Evolutionary conservation across 2,797 vertebrate species (phyloP).

Genomic region (Syndactyla subalaris): DNA sequence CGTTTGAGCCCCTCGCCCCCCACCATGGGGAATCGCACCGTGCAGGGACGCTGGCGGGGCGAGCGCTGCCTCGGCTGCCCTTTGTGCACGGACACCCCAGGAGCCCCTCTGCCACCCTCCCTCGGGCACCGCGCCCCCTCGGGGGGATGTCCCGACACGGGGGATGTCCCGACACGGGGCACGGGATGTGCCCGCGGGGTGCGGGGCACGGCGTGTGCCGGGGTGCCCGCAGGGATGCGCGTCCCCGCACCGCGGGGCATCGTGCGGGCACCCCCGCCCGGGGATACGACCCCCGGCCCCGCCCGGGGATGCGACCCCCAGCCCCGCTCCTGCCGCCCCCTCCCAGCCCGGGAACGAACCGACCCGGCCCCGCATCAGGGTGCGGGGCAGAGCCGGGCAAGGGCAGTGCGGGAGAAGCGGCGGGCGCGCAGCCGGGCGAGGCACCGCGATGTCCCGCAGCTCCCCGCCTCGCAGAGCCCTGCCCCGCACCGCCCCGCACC

Average conservation of each 20-base stretch:
- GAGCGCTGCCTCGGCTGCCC: too few species aligned
- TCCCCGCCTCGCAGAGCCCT: too few species aligned
- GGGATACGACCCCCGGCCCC: too few species aligned
- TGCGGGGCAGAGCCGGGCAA: not conserved
- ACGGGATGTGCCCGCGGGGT: too few species aligned
- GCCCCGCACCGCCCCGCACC: too few species aligned
- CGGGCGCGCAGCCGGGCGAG: not conserved
- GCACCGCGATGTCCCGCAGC: not conserved
- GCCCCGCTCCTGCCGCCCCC: not conserved
- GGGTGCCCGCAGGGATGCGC: not conserved
- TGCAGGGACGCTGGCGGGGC: not conserved
- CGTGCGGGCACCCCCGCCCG: too few species aligned
- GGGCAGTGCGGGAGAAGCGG: not conserved
- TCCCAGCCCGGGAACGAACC: not conserved
- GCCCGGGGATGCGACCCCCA: not conserved
- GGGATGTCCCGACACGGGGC: too few species aligned
- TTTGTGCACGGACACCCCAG: too few species aligned
- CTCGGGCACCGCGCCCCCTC: rapidly evolving
- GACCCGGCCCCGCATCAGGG: not conserved
- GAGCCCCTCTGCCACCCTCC: too few species aligned
- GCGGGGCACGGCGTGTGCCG: not conserved
- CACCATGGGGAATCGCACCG: not conserved
- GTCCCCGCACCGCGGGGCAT: not conserved
- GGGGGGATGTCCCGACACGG: too few species aligned
- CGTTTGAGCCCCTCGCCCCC: rapidly evolving